A percentile compares a stretch with the other conserved stretches of the same genome.
phyloP scores from a whole-genome alignment of 2,113 vertebrate genomes.

The Spermophilus dauricus region DNA sequence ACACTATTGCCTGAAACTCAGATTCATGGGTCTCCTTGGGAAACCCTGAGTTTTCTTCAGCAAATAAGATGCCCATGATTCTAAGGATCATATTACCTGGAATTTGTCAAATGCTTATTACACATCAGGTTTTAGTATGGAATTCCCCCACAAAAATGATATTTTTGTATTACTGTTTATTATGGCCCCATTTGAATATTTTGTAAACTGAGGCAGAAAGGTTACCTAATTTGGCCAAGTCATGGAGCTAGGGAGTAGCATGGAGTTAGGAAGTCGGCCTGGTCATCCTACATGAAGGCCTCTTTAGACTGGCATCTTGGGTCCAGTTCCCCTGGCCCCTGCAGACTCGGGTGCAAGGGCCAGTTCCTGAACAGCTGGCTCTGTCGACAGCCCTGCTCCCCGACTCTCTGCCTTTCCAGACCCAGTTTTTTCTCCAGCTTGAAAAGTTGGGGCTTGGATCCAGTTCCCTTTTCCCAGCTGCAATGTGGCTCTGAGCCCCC shows the following conservation, averaged over 20 bases:
- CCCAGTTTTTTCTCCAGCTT: neutral
- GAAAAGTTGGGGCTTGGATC: neutral
- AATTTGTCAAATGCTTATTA: neutral
- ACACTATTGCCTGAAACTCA: neutral
- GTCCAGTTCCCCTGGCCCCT: too few species aligned
- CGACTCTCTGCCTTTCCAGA: neutral
- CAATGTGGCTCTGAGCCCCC: neutral
- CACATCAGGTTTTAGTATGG: neutral
- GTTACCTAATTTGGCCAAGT: neutral
- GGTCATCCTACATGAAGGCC: neutral
- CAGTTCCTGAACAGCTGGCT: neutral
- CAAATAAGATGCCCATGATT: neutral
- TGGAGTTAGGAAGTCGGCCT: neutral
- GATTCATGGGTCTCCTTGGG: neutral
- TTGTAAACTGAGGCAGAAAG: slow-evolving; percentile 5
- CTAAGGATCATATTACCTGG: neutral
- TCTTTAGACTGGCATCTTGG: neutral
- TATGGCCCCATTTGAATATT: neutral
- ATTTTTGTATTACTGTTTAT: neutral
- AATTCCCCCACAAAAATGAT: neutral
- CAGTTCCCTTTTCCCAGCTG: neutral
- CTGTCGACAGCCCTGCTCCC: neutral
- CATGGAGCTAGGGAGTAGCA: neutral
- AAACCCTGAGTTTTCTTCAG: neutral
- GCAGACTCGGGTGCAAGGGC: neutral